Conservation (phyloP, 2,888 invertebrate genomes). For the Harpagoxenus sublaevis region DNA sequence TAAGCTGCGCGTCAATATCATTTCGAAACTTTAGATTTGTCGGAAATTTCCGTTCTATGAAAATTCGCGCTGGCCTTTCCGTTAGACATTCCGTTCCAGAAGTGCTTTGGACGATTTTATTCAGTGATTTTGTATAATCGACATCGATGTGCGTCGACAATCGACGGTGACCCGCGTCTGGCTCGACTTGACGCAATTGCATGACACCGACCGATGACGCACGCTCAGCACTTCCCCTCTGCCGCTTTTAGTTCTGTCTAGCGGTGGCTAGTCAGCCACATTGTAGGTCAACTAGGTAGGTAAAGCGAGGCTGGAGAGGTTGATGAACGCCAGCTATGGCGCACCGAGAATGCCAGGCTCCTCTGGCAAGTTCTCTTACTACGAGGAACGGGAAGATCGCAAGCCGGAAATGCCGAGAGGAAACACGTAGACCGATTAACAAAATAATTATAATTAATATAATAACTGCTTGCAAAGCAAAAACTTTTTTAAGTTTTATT, state of each 20-base stretch:
- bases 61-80: not conserved
- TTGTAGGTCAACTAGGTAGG: conserved; percentile 73
- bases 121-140: not conserved
- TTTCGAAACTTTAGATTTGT: not conserved
- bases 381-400: conserved; percentile 7
- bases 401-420: not conserved
- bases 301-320: conserved; percentile 59
- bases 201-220: conserved; percentile 37
- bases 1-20: not conserved
- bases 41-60: not conserved
- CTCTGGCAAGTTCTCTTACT: not conserved
- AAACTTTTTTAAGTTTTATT: not conserved
- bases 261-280: conserved; percentile 41
- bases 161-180: conserved; percentile 51
- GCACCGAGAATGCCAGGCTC: conserved; percentile 16
- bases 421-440: not conserved
- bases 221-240: conserved; percentile 24
- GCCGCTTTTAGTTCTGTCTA: conserved; percentile 49
- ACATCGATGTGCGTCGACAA: conserved; percentile 8
- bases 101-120: not conserved
- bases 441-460: not conserved
- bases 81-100: not conserved
- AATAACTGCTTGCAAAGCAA: not conserved
- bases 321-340: conserved; percentile 64
- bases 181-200: conserved; percentile 32